Evolutionary conservation across 1,140 invertebrate species (phyloP).

Genomic region (Drosophila ananassae): DNA sequence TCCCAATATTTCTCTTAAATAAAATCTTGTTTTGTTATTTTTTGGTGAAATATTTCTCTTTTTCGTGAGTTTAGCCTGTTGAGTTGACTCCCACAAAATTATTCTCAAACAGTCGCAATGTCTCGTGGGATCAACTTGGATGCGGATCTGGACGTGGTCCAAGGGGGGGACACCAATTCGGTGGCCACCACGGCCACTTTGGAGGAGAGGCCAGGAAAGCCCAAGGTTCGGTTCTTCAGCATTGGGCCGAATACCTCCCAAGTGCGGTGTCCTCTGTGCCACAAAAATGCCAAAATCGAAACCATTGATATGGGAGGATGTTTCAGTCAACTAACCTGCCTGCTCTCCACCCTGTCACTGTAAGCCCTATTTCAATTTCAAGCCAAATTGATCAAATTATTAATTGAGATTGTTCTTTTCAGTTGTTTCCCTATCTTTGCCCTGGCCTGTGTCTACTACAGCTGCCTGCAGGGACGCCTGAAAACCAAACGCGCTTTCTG

Average conservation of each 20-base stretch:
- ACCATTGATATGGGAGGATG: conserved; percentile 69
- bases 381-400: not conserved
- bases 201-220: conserved; percentile 44
- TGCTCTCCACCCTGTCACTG: conserved; percentile 71
- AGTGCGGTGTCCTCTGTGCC: conserved; percentile 70
- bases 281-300: conserved; percentile 53
- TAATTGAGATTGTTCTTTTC: conserved; percentile 1
- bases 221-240: conserved; percentile 66
- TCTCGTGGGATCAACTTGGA: conserved; percentile 62
- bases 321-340: conserved; percentile 70
- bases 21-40: conserved; percentile 11
- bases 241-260: conserved; percentile 69
- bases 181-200: conserved; percentile 55
- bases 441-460: conserved; percentile 62
- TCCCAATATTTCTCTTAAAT: conserved; percentile 21
- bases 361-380: conserved; percentile 17
- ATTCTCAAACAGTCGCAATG: conserved; percentile 55
- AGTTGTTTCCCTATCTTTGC: conserved; percentile 81
- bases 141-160: conserved; percentile 50
- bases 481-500: conserved; percentile 79
- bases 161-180: conserved; percentile 40
- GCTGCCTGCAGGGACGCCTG: conserved; percentile 70
- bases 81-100: conserved; percentile 5
- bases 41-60: conserved; percentile 20
- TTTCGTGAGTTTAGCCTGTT: conserved; percentile 3